A percentile compares a stretch with the other conserved stretches of the same genome.
These are phyloP conservation scores for Cantharis flavilabris DNA, from an alignment of 2,888 invertebrate genomes.

Conservation along the genomic window DNA sequence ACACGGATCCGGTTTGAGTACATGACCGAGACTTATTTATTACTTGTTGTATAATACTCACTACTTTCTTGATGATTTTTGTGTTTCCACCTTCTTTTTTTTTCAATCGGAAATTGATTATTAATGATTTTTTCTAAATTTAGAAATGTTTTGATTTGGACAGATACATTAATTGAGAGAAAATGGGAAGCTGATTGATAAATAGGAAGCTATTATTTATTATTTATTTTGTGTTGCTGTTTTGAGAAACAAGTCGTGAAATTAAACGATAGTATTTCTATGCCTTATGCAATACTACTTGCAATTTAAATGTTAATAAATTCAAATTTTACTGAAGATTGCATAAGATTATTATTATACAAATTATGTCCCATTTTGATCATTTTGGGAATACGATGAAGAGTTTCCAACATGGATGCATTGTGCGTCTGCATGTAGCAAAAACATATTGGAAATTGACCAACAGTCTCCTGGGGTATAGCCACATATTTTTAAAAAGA, in stretches of 20 bases:
- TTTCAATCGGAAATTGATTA: neutral
- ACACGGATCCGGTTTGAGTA: slow-evolving; percentile 23
- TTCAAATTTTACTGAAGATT: neutral
- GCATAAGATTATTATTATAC: neutral
- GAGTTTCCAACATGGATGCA: neutral
- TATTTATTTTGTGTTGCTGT: neutral
- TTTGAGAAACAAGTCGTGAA: neutral
- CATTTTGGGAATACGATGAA: neutral
- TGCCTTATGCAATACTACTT: neutral
- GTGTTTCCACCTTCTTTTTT: neutral
- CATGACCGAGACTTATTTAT: slow-evolving; percentile 24
- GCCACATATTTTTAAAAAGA: neutral
- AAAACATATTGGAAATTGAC: neutral
- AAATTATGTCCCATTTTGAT: neutral
- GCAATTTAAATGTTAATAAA: neutral
- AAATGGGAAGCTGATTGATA: neutral
- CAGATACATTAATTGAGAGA: neutral
- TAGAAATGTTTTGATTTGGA: neutral
- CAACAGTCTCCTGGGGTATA: neutral
- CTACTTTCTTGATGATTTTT: slow-evolving; percentile 16
- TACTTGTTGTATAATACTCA: slow-evolving; percentile 24
- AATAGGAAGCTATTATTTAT: neutral
- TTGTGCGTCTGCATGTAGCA: neutral
- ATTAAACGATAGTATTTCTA: neutral
- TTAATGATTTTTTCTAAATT: neutral